A percentile compares a stretch with the other conserved stretches of the same genome.
Evolutionary conservation across 2,113 vertebrate species (phyloP).

Genomic region (Nestor notabilis): DNA sequence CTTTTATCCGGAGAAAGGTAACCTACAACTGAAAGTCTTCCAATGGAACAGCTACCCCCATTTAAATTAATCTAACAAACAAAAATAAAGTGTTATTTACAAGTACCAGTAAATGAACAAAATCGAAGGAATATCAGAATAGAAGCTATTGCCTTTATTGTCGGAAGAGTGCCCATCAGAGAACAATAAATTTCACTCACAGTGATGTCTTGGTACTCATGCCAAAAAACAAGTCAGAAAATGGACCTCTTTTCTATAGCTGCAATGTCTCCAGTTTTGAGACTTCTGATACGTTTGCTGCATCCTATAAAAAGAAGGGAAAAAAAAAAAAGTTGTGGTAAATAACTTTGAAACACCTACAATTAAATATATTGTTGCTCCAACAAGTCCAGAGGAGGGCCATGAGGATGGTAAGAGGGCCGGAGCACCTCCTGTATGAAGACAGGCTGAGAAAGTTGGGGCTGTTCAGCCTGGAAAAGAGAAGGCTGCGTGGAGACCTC

Average conservation of each 20-base stretch:
- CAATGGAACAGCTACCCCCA: background rate
- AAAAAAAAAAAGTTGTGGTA: background rate
- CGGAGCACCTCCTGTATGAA: no score
- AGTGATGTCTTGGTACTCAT: background rate
- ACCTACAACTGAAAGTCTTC: background rate
- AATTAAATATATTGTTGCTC: no score
- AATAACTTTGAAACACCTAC: background rate
- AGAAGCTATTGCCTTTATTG: conserved; percentile 17
- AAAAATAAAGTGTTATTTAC: conserved; percentile 21
- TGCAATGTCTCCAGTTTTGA: background rate
- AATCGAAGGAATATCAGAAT: conserved; percentile 12
- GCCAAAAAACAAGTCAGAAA: background rate
- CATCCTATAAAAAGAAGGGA: background rate
- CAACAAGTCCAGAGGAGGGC: no score
- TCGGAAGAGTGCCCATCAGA: background rate
- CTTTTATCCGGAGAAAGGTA: background rate
- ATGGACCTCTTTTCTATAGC: background rate
- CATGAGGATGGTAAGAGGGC: no score
- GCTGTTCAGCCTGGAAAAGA: no score
- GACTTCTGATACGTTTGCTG: background rate
- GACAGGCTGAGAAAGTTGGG: no score
- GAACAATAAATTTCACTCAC: background rate
- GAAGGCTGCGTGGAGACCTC: no score
- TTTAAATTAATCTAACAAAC: background rate
- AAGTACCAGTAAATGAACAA: background rate